Conservation (phyloP, 2,113 vertebrate species). For the Ceyx margarethae region DNA sequence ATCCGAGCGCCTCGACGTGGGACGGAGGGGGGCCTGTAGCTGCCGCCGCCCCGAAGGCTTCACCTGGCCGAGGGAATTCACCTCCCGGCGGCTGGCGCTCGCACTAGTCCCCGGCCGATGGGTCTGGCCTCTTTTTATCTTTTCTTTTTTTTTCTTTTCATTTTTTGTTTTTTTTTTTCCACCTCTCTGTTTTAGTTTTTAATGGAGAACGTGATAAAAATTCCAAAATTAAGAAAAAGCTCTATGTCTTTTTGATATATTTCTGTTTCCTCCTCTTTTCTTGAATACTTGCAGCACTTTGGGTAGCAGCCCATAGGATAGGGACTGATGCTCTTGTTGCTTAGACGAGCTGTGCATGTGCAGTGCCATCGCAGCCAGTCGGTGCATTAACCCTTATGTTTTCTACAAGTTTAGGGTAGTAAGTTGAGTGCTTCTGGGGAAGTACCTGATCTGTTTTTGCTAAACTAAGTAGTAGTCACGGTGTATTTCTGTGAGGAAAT, state of each 20-base stretch:
- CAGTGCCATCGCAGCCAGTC: fast-evolving
- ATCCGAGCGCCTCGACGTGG: no score
- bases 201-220: not conserved
- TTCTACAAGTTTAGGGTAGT: no score
- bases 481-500: fast-evolving
- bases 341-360: fast-evolving
- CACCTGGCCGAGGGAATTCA: no score
- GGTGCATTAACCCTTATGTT: not conserved
- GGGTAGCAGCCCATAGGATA: fast-evolving
- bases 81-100: not conserved
- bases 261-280: fast-evolving
- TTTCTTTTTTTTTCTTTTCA: no score
- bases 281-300: fast-evolving
- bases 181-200: not conserved
- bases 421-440: not conserved
- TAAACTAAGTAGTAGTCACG: fast-evolving
- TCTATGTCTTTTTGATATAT: not conserved
- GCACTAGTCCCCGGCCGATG: fast-evolving
- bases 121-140: not conserved
- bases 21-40: fast-evolving
- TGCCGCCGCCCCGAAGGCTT: not conserved
- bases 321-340: fast-evolving
- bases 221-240: not conserved
- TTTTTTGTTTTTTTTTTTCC: no score
- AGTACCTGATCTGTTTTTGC: fast-evolving